Evolutionary conservation across 2,888 invertebrate species (phyloP), one percentile per base, ranked within the genome.

Genomic region (Pollenia griseotomentosa): DNA sequence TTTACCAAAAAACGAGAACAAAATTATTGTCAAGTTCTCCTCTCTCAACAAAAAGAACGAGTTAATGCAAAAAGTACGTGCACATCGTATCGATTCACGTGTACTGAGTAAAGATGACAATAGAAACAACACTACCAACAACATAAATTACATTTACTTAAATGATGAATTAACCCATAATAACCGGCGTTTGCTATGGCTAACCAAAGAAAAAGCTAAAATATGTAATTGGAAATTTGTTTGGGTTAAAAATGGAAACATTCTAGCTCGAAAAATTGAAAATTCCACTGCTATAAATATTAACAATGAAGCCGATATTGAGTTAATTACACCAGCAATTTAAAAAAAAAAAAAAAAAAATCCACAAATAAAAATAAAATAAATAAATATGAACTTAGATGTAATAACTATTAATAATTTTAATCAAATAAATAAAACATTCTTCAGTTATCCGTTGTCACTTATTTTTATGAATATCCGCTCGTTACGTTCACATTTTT

Each of bases 201-300:
- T 59, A 19, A 59, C 61, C 14, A 63, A 40, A 40, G 42, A 12
- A 2, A 63, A 40, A 63, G 61, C 42, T n/a, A 63, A 40, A 40
- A 42, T 40, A 63, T 33, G 11, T 12, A 40, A 63, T 7, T 63
- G 61, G 61, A 63, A 63, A 63, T 63, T 42, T 63, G 42, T 63
- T 14, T 63, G 61, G 61, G 12, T 40, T 33, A 61, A 12, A 40
- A 33, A 33, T n/a, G 40, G 59, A 19, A 59, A 23, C 23, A 63
- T 63, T 14, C 42, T 63, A 40, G 33, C n/a, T 33, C 14, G 40
- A 5, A 63, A 14, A 40, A 63, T 14, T 6, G 42, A 42, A 63
- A 63, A 63, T n/a, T 8, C 61, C 2, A 2, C 19, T 10, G 23
- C 59, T 23, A 59, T 59, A 11, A 5, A 42, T 2, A 40, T 63